A percentile compares a stretch with the other conserved stretches of the same genome.
phyloP scores from a whole-genome alignment of 2,888 invertebrate genomes.

The Ashinkailepas kermadecensis region DNA sequence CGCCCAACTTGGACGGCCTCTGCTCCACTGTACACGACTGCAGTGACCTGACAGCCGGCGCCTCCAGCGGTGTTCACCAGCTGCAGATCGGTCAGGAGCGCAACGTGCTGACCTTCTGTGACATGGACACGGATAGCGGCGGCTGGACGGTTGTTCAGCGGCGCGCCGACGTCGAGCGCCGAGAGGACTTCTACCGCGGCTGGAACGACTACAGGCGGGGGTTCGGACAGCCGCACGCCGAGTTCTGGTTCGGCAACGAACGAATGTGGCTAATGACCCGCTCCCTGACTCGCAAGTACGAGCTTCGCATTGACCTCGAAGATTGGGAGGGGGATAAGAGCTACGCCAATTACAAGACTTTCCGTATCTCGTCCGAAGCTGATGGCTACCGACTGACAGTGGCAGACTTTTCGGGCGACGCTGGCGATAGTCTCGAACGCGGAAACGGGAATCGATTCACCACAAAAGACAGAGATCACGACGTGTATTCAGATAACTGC shows the following conservation, averaged over 20 bases:
- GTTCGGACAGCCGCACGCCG: constrained; percentile 79
- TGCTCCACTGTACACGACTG: too few relatives aligned
- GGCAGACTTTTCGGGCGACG: not conserved
- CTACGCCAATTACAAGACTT: not conserved
- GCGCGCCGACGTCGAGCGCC: constrained; percentile 74
- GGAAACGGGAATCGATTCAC: not conserved
- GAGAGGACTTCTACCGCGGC: constrained; percentile 83
- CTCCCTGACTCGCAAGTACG: constrained; percentile 67
- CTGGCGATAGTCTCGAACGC: not conserved
- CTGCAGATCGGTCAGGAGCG: too few relatives aligned
- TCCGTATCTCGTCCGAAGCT: not conserved
- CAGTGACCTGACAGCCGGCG: too few relatives aligned
- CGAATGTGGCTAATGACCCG: constrained; percentile 89
- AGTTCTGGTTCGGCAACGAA: constrained; percentile 89
- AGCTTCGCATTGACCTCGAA: constrained; percentile 75
- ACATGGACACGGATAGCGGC: constrained; percentile 78
- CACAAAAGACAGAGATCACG: not conserved
- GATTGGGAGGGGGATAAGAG: constrained; percentile 58
- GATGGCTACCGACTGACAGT: not conserved
- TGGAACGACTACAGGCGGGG: constrained; percentile 91
- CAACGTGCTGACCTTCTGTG: constrained; percentile 59
- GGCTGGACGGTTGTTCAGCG: constrained; percentile 92
- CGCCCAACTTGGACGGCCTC: too few relatives aligned
- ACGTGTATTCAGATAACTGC: not conserved
- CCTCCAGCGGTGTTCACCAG: too few relatives aligned